Conservation (phyloP, 2,888 invertebrate genomes). For the Exephanes ischioxanthus region DNA sequence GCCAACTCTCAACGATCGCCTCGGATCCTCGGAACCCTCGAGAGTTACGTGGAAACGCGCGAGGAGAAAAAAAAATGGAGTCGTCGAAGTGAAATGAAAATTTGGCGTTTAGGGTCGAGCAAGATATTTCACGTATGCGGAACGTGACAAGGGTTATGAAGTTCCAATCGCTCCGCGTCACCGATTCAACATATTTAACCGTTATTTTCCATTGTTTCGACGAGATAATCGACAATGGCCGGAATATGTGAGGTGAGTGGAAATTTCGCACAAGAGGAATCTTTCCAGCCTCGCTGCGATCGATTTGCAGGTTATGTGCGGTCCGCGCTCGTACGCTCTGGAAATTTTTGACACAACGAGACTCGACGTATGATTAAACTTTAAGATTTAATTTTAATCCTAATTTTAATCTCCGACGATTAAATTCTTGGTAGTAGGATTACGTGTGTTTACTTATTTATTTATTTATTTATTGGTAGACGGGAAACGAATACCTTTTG, state of each 20-base stretch:
- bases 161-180: conserved; percentile 59
- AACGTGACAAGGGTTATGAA: conserved; percentile 61
- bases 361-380: no score
- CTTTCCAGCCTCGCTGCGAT: background rate
- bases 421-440: no score
- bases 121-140: conserved; percentile 3
- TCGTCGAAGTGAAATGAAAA: background rate
- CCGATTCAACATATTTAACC: conserved; percentile 47
- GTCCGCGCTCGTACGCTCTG: background rate
- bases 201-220: conserved; percentile 52
- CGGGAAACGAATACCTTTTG: no score
- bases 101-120: background rate
- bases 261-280: background rate
- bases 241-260: conserved; percentile 65
- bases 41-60: background rate
- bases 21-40: background rate
- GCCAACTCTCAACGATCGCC: background rate
- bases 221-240: conserved; percentile 47
- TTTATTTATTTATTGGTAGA: no score
- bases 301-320: conserved; percentile 39
- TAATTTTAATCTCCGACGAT: no score
- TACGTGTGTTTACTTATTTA: no score
- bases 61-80: background rate
- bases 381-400: no score
- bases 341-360: no score